Conservation (phyloP, 2,888 invertebrate species). For the Drosophila gaucha region DNA sequence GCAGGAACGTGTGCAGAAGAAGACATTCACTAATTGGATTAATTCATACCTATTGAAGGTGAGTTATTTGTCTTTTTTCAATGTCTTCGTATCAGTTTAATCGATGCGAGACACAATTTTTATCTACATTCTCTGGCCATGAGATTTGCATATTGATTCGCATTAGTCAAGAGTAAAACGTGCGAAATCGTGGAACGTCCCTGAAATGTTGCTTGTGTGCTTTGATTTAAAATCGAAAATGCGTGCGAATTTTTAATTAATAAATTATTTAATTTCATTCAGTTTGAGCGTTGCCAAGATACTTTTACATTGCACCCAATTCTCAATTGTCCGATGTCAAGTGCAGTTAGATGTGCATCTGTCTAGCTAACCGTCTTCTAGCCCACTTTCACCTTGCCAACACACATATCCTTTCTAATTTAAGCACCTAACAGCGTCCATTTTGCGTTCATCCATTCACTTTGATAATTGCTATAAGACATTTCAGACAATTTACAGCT, state of each 20-base stretch:
- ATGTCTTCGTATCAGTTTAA: constrained; percentile 32
- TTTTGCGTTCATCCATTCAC: constrained; percentile 60
- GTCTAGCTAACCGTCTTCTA: constrained; percentile 32
- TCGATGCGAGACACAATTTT: constrained; percentile 57
- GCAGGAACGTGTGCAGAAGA: constrained; percentile 99
- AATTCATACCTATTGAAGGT: constrained; percentile 98
- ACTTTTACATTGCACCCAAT: not conserved
- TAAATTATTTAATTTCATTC: constrained; percentile 1
- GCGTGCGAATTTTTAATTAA: constrained; percentile 17
- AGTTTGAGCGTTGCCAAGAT: not conserved
- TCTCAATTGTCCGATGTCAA: constrained; percentile 10
- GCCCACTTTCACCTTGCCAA: constrained; percentile 50
- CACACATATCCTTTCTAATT: constrained; percentile 69
- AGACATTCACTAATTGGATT: constrained; percentile 99
- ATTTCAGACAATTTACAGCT: constrained; percentile 19
- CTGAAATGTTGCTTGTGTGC: not conserved
- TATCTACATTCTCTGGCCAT: constrained; percentile 59
- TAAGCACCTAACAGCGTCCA: constrained; percentile 52
- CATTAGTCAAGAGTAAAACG: constrained; percentile 42
- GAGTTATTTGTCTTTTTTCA: constrained; percentile 81
- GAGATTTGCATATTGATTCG: constrained; percentile 69
- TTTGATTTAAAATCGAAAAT: not conserved
- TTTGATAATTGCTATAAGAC: constrained; percentile 47
- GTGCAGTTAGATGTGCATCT: constrained; percentile 15
- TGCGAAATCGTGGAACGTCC: constrained; percentile 35